Evolutionary conservation across 2,888 invertebrate species (phyloP), one percentile per base, ranked within the genome.

Genomic region (Blomia tropicalis): DNA sequence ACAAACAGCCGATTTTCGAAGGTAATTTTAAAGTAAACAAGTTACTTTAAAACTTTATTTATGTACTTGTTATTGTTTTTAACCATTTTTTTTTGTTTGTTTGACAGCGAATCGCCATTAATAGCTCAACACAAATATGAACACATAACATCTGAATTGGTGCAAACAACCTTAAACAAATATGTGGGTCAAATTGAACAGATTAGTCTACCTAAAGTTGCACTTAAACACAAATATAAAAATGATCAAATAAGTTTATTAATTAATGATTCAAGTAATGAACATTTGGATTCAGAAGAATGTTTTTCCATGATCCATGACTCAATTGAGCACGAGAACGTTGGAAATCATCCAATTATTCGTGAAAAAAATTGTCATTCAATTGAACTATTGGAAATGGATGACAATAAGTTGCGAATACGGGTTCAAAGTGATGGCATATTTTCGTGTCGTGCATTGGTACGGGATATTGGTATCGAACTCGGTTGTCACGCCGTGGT

Each of bases 401-500:
- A 58, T 1, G 44, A 47, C 1, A 41, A 36, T 2, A 22, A 31
- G 7, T 1, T 62, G 1, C 53, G 29, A 22, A 31, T 62, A 1
- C 58, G 32, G 29, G 27, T 62, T 22, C 22, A 30, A 30, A 43
- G 30, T n/a, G 58, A 62, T n/a, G 62, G 62, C 1, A 1, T 29
- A 1, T 62, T 62, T 30, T 58, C 58, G 1, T 62, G 62, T 58
- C 43, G 62, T 11, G 1, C 43, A 58, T 59, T 62, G 1, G 29
- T 62, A n/a, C 27, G 58, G 2, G 62, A 62, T 23, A 29, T 62
- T n/a, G 58, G 62, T 23, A 25, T 58, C 3, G 4, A 43, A 27
- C 58, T 62, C 1, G 43, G 43, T 4, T 43, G 58, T 41, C 58
- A 43, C 41, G 58, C 62, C 1, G 43, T 43, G 25, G 2, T 62